A percentile compares a stretch with the other conserved stretches of the same genome.
Evolutionary conservation across 2,797 vertebrate species (phyloP).

Genomic region (Acanthis flammea): DNA sequence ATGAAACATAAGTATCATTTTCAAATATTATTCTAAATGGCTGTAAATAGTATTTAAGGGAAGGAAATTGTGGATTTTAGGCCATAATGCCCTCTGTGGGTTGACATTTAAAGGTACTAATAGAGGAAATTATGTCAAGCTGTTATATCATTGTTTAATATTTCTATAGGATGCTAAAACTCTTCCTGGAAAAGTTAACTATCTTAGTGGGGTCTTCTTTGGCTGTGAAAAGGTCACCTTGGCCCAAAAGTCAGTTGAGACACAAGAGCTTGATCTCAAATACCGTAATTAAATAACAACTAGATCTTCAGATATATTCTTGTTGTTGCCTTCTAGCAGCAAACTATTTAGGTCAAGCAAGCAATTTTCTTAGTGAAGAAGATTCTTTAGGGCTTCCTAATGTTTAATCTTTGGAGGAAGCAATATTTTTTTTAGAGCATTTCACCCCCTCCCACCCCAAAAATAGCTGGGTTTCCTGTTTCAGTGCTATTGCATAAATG

Average conservation of each 20-base stretch:
- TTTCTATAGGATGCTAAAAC: neutral
- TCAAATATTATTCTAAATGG: neutral
- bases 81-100: neutral
- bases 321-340: neutral
- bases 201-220: conserved; percentile 14
- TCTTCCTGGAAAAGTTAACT: conserved; percentile 33
- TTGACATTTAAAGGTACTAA: conserved; percentile 18
- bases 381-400: neutral
- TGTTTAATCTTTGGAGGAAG: conserved; percentile 22
- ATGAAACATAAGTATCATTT: neutral
- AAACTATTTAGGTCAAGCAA: conserved; percentile 33
- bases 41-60: neutral
- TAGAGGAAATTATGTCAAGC: neutral
- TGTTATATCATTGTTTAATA: neutral
- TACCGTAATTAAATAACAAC: neutral
- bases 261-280: neutral
- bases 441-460: neutral
- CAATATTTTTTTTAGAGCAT: neutral
- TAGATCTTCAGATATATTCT: neutral
- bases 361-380: neutral
- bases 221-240: conserved; percentile 27
- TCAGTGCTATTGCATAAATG: neutral
- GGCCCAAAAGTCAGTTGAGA: conserved; percentile 27
- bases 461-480: neutral
- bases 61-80: neutral